Percentiles rank a stretch among this genome's conserved stretches.
Conservation (phyloP, 2,113 vertebrate species). For the Meriones unguiculatus region DNA sequence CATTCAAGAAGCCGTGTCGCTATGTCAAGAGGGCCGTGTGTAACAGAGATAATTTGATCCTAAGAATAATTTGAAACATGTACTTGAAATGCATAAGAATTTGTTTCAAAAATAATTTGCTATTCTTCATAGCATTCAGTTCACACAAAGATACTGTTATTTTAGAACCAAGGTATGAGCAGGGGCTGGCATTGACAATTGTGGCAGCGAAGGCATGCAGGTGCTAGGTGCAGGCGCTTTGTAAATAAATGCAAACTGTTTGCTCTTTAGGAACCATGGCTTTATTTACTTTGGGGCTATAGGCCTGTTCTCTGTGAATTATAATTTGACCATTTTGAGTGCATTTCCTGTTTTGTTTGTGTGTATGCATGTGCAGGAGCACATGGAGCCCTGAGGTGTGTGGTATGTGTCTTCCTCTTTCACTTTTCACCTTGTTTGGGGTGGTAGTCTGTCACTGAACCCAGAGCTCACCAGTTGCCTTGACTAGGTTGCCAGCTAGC, state of each 20-base stretch:
- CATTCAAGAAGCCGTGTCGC: background rate
- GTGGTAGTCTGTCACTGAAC: background rate
- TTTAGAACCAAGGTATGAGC: constrained; percentile 24
- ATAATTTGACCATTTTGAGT: background rate
- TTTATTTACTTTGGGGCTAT: background rate
- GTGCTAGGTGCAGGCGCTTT: background rate
- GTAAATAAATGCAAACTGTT: background rate
- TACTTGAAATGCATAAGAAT: background rate
- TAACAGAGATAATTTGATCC: constrained; percentile 24
- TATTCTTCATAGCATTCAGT: background rate
- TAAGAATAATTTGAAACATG: constrained; percentile 4
- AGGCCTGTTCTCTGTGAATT: constrained; percentile 41
- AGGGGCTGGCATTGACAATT: background rate
- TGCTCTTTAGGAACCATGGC: background rate
- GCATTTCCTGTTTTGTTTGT: background rate
- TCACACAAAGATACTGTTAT: background rate
- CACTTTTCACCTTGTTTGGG: background rate
- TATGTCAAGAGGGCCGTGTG: background rate
- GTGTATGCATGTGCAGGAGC: background rate
- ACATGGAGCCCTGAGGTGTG: background rate
- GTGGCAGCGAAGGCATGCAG: background rate
- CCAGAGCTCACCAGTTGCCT: background rate
- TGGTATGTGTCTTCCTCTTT: background rate
- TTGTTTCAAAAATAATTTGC: constrained; percentile 40
- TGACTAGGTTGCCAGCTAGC: background rate